Base-by-base conservation (phyloP, 1,140 invertebrate species). In the Melipona quadrifasciata region DNA sequence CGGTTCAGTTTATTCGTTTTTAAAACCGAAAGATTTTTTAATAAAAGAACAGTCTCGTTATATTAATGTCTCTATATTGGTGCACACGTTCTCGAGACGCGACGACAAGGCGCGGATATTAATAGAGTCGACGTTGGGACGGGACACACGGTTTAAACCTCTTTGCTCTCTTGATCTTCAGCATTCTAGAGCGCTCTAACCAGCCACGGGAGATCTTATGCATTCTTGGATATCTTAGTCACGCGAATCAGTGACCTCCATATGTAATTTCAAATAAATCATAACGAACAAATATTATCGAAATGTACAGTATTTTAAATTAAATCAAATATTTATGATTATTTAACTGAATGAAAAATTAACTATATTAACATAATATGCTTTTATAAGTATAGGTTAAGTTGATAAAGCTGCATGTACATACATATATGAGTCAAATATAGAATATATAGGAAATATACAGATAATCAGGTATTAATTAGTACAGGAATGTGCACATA, bases 81-180 rank as follows among this genome's bases (percentile, higher is more conserved):
- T 80, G 84, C 65, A 71, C 61, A 78, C 76, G 80, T 89, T 87
- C 73, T 77, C 80, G 51, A 88, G 82, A 65, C 79, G 84, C 87
- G 87, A 88, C 83, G 85, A 83, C 85, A 89, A 90, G 88, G 78
- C 81, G 88, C 87, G 87, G 82, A 78, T 90, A 90, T 90, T 89
- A 89, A 89, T 90, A 90, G 88, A 89, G 87, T 39, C 82, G 77
- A 77, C 79, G 84, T 74, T 82, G 70, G 71, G 72, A 85, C 79
- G 84, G 70, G 61, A 70, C 77, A 80, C 83, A 61, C 78, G 80
- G 84, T 80, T 84, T 84, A 80, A 80, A 80, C 58, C 83, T 80
- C 83, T 67, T 79, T 80, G 77, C 83, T 84, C 78, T 84, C 83
- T 84, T 84, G 77, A 84, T 84, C 78, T 80, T 84, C 77, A 53